phyloP scores from a whole-genome alignment of 2,113 vertebrate genomes.

The Anser brachyrhynchus region DNA sequence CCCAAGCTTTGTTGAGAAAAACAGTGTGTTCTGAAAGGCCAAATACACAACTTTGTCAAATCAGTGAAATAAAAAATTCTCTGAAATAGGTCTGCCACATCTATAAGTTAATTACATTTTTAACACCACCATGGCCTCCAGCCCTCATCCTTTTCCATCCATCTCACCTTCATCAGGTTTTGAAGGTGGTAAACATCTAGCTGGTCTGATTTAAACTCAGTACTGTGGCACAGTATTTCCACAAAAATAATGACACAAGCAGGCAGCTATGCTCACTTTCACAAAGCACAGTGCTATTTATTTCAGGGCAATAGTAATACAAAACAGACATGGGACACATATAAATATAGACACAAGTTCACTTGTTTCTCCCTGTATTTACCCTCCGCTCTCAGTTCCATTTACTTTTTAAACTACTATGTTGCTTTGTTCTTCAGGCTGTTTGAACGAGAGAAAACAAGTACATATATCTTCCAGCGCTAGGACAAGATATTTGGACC shows the following conservation, averaged over 20 bases:
- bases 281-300: not conserved
- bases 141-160: not conserved
- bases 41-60: not conserved
- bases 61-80: not conserved
- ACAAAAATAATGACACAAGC: not conserved
- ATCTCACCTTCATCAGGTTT: not conserved
- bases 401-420: not conserved
- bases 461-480: not conserved
- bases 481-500: not conserved
- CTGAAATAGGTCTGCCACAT: not conserved
- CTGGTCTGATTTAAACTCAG: not conserved
- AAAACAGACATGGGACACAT: not conserved
- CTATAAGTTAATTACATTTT: not conserved
- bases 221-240: not conserved
- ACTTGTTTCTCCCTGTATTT: not conserved
- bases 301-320: not conserved
- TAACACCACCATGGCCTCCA: not conserved
- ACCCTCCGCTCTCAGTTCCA: not conserved
- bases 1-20: not conserved
- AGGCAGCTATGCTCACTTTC: not conserved
- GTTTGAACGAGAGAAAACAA: not conserved
- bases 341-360: not conserved
- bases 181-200: not conserved
- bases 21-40: not conserved
- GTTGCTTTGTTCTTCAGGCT: not conserved